Base-by-base conservation (phyloP, 2,113 vertebrate genomes). In the Promerops cafer region DNA sequence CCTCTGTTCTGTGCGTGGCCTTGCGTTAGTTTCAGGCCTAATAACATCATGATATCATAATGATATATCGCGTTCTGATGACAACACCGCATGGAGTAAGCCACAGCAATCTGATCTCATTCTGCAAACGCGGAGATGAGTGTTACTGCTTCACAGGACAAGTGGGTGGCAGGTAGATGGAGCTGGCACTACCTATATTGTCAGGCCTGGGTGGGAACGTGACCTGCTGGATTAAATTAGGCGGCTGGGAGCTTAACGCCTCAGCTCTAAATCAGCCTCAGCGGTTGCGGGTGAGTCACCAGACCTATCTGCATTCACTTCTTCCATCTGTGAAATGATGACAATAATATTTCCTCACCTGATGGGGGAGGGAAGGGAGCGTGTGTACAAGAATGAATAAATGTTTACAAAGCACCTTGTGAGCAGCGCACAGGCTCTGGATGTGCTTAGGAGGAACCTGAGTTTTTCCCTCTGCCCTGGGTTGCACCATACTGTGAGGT, bases 91-190 rank as follows among this genome's bases (percentile, higher is more conserved):
- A 49, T 21, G 77, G 69, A 86, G 69, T 69, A 90, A 93, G 90
- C 60, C 83, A 42, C 69, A 37, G 86, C 72, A 83, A 93, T 96
- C 93, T 95, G 94, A 96, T 97, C 92, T 93, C 88, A 76, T 84
- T 88, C 92, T 94, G 92, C 80, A 86, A 56, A 86, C 0, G 31
- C 40, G 44, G 86, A 82, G 90, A 83, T 70, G 90, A 74, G 35
- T 8, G 4, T 53, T 79, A 11, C 74, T 89, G 90, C 80, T 90
- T 90, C 80, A 24, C 72, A 93, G 93, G 52, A 76, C 83, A 78
- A 90, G 88, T 83, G 72, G 92, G 86, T 45, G 90, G 85, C 68
- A 57, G 69, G 65, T 20, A 78, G 65, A 83, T 68, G 65, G 88
- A 74, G 52, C 64, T 78, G 79, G 76, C 71, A 40, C 33, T 83